These are phyloP conservation scores for Lapara coniferarum DNA, from an alignment of 2,888 invertebrate genomes.

Conservation along the genomic window DNA sequence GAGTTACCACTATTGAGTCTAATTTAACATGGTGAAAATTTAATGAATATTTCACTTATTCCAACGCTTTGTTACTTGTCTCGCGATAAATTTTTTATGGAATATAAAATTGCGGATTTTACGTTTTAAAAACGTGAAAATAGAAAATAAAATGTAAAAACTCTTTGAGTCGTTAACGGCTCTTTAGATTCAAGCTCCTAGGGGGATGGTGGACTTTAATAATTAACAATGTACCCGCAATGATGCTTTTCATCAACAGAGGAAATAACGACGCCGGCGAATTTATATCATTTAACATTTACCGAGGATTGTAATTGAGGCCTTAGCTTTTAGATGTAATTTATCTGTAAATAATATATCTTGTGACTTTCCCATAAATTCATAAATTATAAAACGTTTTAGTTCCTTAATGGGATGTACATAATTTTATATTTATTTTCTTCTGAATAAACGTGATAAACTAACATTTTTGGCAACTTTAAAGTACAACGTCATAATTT, in stretches of 20 bases:
- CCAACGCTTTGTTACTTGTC: slow-evolving; percentile 4
- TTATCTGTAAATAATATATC: background rate
- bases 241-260: slow-evolving; percentile 46
- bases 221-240: slow-evolving; percentile 61
- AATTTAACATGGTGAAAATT: slow-evolving; percentile 38
- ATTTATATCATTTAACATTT: slow-evolving; percentile 59
- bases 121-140: slow-evolving; percentile 30
- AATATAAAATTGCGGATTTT: slow-evolving; percentile 4
- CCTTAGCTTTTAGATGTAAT: slow-evolving; percentile 6
- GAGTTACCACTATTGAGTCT: slow-evolving; percentile 39
- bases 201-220: slow-evolving; percentile 53
- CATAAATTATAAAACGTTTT: background rate
- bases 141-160: slow-evolving; percentile 34
- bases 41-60: slow-evolving; percentile 12
- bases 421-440: background rate
- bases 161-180: slow-evolving; percentile 54
- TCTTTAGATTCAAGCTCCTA: slow-evolving; percentile 54
- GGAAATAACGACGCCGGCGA: slow-evolving; percentile 58
- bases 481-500: too few relatives aligned
- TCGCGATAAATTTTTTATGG: background rate
- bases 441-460: background rate
- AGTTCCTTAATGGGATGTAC: too few relatives aligned
- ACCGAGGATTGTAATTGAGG: slow-evolving; percentile 45
- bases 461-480: too few relatives aligned
- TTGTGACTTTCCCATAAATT: background rate